Base-by-base conservation (phyloP, 2,888 invertebrate species). In the Phanerotoma sp. region DNA sequence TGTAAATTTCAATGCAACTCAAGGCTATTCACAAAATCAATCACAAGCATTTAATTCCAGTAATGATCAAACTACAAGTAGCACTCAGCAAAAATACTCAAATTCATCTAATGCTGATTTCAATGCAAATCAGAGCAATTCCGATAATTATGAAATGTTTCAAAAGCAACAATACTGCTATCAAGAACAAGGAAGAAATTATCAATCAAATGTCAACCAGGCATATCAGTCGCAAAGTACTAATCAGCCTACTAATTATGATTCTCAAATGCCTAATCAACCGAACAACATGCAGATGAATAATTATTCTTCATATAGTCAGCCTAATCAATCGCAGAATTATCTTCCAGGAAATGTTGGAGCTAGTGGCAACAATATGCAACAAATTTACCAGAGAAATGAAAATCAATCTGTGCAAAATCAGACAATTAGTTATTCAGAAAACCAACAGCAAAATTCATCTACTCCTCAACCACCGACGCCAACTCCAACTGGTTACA, bases 111-210 rank as follows among this genome's bases (percentile, higher is more conserved):
- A 57, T 46, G 47, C 68, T 2, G 71, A 71, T 38, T 73, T 70
- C 47, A 66, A 70, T 11, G 32, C 65, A 0, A 72, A 75, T 46
- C 70, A 69, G 13, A 65, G 51, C 49, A 67, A 70, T 48, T 56
- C 63, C 4, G 67, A 60, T 7, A 73, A 66, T 61, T 72, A 72
- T 37, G 72, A 74, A n/a, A 61, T 68, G n/a, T 45, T 70, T 55
- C 63, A 71, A 3, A 64, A 70, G 10, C 71, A 66, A 16, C 66
- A 61, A 10, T 76, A 75, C 52, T 58, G 69, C 5, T 77, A 74
- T 55, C 71, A 70, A 52, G 75, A 75, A 28, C 72, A 69, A 38
- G 61, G 62, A 10, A 68, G 72, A 18, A 73, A 67, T 57, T 75
- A 71, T 51, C 58, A 66, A 4, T 41, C 66, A 60, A 50, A 67